Base-by-base conservation (phyloP, 1,140 invertebrate genomes). In the Lerema accius region DNA sequence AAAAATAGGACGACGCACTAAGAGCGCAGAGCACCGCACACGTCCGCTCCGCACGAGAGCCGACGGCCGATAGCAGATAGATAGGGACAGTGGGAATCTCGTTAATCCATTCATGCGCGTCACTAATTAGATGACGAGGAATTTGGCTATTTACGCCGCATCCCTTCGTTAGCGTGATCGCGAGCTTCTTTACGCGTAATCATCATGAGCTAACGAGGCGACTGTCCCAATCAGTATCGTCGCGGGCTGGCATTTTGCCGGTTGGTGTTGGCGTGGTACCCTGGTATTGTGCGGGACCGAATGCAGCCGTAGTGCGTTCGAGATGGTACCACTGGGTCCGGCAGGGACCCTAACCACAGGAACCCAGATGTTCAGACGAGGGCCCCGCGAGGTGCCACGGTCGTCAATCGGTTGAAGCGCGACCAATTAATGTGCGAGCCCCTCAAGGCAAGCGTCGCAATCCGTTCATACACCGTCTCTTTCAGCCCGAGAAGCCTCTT, bases 51-150 rank as follows among this genome's bases (percentile, higher is more conserved):
- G 9, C 4, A 32, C 28, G 23, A 6, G 6, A 23, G 23, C 23
- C 23, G 28, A 32, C 28, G 28, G 28, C 28, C 28, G 2, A 5
- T 3, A 2, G 19, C 19, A 23, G 28, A 32, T 32, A 32, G 28
- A 32, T 32, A 32, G 28, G 28, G 28, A 32, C 28, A 32, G 28
- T 32, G 28, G 76, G 83, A 90, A 90, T 89, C 84, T 76, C 67
- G 72, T 72, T 78, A 89, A 88, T 90, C 82, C 86, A 91, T 89
- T 91, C 89, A 89, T 90, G 85, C 86, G 85, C 84, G 80, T 85
- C 84, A 58, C 89, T 91, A 91, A 92, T 91, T 90, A 89, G 87
- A 91, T 91, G 90, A 91, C 91, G 89, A 91, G 89, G 91, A 88
- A 91, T 92, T 91, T 92, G 88, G 88, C 89, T 92, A 90, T n/a